Evolutionary conservation across 2,113 vertebrate species (phyloP), one percentile per base, ranked within the genome.

Genomic region (Cryptotis parvus): DNA sequence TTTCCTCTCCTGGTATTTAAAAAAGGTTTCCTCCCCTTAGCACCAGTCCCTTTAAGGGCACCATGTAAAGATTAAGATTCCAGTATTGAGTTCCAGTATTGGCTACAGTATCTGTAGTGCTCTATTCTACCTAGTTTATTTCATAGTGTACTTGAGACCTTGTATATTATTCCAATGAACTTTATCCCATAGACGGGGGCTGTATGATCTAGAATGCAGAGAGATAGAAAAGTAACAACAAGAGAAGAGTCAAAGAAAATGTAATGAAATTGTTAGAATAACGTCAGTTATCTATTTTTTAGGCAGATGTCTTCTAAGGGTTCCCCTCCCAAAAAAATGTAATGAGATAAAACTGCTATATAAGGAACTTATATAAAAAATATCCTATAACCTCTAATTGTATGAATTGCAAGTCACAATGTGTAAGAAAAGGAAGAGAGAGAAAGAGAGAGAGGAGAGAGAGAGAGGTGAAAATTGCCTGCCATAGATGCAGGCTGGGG

Each of bases 191-290:
- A 55, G 26, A 18, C 49, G 84, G 31, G 43, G 22, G 4, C 0
- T 75, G 41, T 24, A 2, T 72, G 3, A 81, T 12, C 27, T 90
- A 24, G 24, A 68, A 95, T 83, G 20, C 73, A 72, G 35, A 78
- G 87, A 35, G 7, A 91, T 90, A 61, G 73, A 84, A 91, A 69
- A 29, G 75, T 43, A 14, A 11, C 92, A 58, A 88, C 68, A 91
- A n/a, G 37, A 14, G 69, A 49, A 80, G 75, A 93, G 39, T 24
- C 0, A 1, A 86, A 87, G 45, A 95, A 65, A 52, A n/a, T 6
- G 3, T 0, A 61, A 88, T 52, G 65, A 63, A 89, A 10, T 81
- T 93, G 94, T 84, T 37, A 84, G 2, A 24, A 88, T 83, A 43
- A 58, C 66, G 69, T 81, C 63, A 93, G 33, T 14, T 79, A 74